Base-by-base conservation (phyloP, 2,113 vertebrate species). In the Athene noctua region DNA sequence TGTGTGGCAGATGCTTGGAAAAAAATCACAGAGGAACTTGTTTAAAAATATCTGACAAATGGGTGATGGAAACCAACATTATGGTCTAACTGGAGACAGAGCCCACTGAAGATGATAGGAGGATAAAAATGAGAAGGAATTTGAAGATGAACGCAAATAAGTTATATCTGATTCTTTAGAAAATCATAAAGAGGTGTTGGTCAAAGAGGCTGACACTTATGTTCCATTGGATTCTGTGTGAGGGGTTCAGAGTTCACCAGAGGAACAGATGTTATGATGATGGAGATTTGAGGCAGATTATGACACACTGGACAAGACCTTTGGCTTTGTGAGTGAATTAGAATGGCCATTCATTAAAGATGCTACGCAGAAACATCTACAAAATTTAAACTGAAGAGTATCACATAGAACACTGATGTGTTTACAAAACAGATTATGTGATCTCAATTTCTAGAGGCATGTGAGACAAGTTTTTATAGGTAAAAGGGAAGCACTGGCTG, bases 11-110 rank as follows among this genome's bases (percentile, higher is more conserved):
- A 95, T 97, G 94, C 93, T 96, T 84, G 86, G 59, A 88, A 94
- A 97, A 91, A 96, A 81, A 81, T 89, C 77, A 94, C 89, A 92
- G 77, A 96, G 94, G 59, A 95, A 12, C 68, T 94, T 89, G 68
- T 95, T 95, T 94, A 92, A 96, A 96, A 95, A 96, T 92, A 84
- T 95, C 89, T 95, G 89, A 94, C 86, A 96, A 96, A 95, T 75
- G 77, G 44, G 23, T 84, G 40, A 66, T 74, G 38, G 89, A 94
- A 94, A 47, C n/a, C 68, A 95, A 59, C 26, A 65, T 91, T 92
- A 92, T 59, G 44, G 36, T 75, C 47, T 92, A 55, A 63, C 57
- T 73, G 67, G 68, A 92, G 77, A 74, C 18, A 89, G 59, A 92
- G 30, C 61, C 72, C 84, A 34, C 36, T 89, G 51, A 38, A 70